Percentiles rank a stretch among this genome's conserved stretches.
Evolutionary conservation across 37 sponge, comb jelly and placozoan species (phyloP).

Genomic region (Petrosia ficiformis): DNA sequence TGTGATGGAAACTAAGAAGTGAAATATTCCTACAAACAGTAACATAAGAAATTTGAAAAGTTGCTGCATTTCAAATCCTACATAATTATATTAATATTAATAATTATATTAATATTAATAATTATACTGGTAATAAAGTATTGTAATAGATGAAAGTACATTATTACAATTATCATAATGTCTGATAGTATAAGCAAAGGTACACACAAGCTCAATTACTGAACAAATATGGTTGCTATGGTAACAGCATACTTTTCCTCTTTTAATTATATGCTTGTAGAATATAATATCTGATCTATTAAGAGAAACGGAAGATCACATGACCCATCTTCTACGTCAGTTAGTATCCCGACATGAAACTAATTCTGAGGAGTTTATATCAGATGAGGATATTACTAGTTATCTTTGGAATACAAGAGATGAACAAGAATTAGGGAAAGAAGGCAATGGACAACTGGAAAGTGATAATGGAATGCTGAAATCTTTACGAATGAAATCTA

Average conservation of each 20-base stretch:
- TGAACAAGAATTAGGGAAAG: not conserved
- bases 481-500: not conserved
- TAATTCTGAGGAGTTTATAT: not conserved
- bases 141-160: too few relatives aligned
- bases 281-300: not conserved
- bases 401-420: not conserved
- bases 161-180: too few relatives aligned
- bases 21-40: too few relatives aligned
- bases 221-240: too few relatives aligned
- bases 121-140: too few relatives aligned
- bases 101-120: not conserved
- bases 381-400: conserved; percentile 19
- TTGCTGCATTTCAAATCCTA: too few relatives aligned
- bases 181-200: too few relatives aligned
- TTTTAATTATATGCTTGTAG: not conserved
- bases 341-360: not conserved
- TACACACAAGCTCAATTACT: too few relatives aligned
- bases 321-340: not conserved
- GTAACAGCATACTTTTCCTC: not conserved
- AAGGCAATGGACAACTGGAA: not conserved
- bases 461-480: not conserved
- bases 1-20: too few relatives aligned
- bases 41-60: too few relatives aligned
- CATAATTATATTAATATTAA: too few relatives aligned
- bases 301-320: not conserved